Evolutionary conservation across 2,888 invertebrate genomes (phyloP), one percentile per base, ranked within the genome.

Genomic region (Sinopyrophorus schimmeli): DNA sequence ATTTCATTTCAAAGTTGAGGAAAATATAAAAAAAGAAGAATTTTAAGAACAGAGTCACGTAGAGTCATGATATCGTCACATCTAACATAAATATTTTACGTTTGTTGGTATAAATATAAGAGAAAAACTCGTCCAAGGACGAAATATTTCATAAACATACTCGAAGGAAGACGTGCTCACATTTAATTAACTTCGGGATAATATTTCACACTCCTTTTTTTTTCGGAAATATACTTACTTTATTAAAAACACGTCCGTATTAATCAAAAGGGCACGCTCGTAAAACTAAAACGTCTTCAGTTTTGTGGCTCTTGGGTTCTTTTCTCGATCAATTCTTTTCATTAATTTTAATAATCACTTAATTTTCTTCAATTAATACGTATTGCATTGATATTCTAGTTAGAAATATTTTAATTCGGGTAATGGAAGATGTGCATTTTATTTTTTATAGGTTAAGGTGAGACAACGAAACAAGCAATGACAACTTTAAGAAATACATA

Each of bases 71-170:
- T 28, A 47, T 20, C 40, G 34, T 40, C 32, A 31, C 24, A 34
- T 17, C 39, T 24, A 41, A 41, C 17, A 31, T 17, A 27, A 27
- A 16, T 16, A 20, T 32, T 23, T 39, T 28, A 14, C 34, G 32
- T 23, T 38, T 11, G 40, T 21, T n/a, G 20, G 16, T 47, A 40
- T 34, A 47, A 47, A 47, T 55, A 54, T 49, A 52, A 47, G 51
- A 48, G 52, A 55, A 55, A 55, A 51, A 55, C 34, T 41, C 35
- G 9, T 46, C 55, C 43, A 6, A 6, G 6, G 55, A 50, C 48
- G 50, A 53, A 55, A 59, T 59, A 57, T 55, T 59, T 58, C 55
- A 57, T 56, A 55, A 59, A 56, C 59, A 58, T 48, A 56, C 54
- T 50, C 26, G 23, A 51, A 39, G 31, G 52, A 47, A 37, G 47